Evolutionary conservation across 2,797 vertebrate species (phyloP), one percentile per base, ranked within the genome.

Genomic region (Pachyuromys duprasi): DNA sequence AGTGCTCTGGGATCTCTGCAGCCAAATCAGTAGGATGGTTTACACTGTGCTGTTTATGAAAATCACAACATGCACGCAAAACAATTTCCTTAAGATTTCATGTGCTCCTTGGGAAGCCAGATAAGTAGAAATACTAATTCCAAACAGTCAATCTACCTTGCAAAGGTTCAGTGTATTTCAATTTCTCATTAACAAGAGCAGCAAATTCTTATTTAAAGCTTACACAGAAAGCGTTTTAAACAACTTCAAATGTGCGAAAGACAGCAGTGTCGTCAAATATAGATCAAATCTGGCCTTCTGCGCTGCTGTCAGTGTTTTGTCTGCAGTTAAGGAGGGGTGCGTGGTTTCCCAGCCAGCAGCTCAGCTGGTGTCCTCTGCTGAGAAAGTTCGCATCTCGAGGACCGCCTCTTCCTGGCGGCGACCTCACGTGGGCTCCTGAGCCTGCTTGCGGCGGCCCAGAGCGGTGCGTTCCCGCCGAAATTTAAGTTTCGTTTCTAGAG

Each of bases 401-500:
- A 36, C 49, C 4, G 17, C 28, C 28, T 24, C 7, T 53, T 24
- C 20, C 57, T 45, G 42, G 42, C 33, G 9, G 14, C 31, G 94
- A 83, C 17, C 39, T 39, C 57, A 67, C 31, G 57, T 1, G 57
- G 74, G 87, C 4, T 28, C 75, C 55, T 36, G 14, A 24, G 53
- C 53, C 84, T 11, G 67, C 83, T 57, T 49, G 1, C 2, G 33
- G 67, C 22, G 13, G 0, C 26, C 20, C 49, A 4, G 62, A 45
- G 28, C 13, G 12, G 20, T 20, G 24, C 45, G 33, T 90, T 81
- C 94, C 93, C 97, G 94, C 94, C 95, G n/a, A 60, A 78, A 55
- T 62, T 42, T 96, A 74, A 95, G 93, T 96, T 98, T 97, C 97
- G 65, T 88, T 97, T 97, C 67, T 49, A 63, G 15, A 13, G 0